These are phyloP conservation scores for Incurvaria masculella DNA, from an alignment of 2,888 invertebrate species.

Conservation along the genomic window DNA sequence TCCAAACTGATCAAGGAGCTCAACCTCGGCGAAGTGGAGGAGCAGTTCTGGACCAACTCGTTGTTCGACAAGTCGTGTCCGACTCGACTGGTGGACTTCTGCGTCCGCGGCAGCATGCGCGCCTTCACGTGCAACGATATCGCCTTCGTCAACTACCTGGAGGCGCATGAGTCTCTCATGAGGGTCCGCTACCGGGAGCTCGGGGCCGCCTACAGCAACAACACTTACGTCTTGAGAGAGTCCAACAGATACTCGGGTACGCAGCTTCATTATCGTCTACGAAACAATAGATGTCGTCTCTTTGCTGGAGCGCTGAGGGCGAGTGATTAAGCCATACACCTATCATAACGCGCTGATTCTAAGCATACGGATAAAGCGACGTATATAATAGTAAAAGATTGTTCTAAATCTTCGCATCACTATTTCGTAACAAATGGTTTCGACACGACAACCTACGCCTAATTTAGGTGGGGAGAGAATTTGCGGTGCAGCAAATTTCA, in stretches of 20 bases:
- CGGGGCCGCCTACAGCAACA: constrained; percentile 44
- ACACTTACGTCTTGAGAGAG: constrained; percentile 44
- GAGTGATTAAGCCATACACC: too few relatives aligned
- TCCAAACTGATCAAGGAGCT: constrained; percentile 39
- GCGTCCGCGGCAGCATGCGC: constrained; percentile 39
- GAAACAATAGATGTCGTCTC: too few relatives aligned
- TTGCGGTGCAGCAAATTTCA: too few relatives aligned
- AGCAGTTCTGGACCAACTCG: constrained; percentile 45
- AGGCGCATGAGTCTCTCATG: constrained; percentile 51
- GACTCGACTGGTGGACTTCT: constrained; percentile 46
- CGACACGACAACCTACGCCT: too few relatives aligned
- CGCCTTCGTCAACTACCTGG: constrained; percentile 48
- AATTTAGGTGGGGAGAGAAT: too few relatives aligned
- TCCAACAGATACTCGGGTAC: constrained; percentile 49
- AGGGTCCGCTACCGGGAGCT: constrained; percentile 44
- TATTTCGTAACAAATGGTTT: too few relatives aligned
- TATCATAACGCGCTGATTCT: too few relatives aligned
- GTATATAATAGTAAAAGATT: too few relatives aligned
- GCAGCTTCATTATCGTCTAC: too few relatives aligned
- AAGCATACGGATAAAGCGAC: too few relatives aligned
- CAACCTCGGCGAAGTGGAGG: constrained; percentile 41
- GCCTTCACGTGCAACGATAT: constrained; percentile 50
- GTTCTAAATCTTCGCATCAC: too few relatives aligned
- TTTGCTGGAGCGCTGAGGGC: too few relatives aligned
- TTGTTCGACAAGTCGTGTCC: constrained; percentile 46